These are phyloP conservation scores for Chromis chromis DNA, from an alignment of 2,797 vertebrate genomes.

Conservation along the genomic window DNA sequence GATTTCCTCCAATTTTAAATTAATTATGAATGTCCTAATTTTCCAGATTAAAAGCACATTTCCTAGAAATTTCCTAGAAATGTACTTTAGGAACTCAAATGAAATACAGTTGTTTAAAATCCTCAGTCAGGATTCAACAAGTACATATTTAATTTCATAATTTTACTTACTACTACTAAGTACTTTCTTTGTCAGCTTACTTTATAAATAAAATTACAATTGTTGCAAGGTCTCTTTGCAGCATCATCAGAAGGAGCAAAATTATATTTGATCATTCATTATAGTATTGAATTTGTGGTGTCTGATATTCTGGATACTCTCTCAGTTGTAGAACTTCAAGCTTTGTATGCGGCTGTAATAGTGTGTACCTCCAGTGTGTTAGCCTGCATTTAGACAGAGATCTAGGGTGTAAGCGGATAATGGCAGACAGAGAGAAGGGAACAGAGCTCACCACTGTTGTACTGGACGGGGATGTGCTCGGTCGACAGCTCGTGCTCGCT, in stretches of 20 bases:
- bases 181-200: not conserved
- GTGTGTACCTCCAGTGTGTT: not conserved
- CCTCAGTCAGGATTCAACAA: not conserved
- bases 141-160: not conserved
- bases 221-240: not conserved
- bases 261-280: not conserved
- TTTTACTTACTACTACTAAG: too few species aligned
- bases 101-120: not conserved
- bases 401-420: slow-evolving; percentile 25
- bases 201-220: not conserved
- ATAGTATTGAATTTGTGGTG: too few species aligned
- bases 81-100: not conserved
- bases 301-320: not conserved
- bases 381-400: not conserved
- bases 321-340: not conserved
- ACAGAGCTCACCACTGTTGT: slow-evolving; percentile 88
- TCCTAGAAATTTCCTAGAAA: too few species aligned
- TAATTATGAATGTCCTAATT: too few species aligned
- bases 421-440: slow-evolving; percentile 32
- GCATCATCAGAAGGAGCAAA: not conserved
- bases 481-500: slow-evolving; percentile 92
- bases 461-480: slow-evolving; percentile 92
- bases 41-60: too few species aligned
- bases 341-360: slow-evolving; percentile 4
- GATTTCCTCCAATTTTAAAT: too few species aligned